A percentile compares a stretch with the other conserved stretches of the same genome.
Conservation (phyloP, 2,113 vertebrate genomes). For the Galbula dea region DNA sequence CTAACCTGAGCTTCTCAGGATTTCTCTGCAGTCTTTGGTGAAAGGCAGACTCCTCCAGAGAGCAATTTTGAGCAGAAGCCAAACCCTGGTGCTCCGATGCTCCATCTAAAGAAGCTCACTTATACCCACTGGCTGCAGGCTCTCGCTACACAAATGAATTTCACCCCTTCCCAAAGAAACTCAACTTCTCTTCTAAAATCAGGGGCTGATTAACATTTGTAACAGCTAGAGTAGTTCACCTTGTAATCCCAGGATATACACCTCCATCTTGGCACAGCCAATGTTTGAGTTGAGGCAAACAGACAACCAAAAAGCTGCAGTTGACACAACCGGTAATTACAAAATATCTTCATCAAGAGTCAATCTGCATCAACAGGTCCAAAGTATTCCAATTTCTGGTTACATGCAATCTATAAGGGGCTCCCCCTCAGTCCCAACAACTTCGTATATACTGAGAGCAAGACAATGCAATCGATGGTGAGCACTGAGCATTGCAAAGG, state of each 20-base stretch:
- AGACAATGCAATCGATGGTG: neutral
- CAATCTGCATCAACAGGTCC: neutral
- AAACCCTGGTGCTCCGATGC: neutral
- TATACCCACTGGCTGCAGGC: neutral
- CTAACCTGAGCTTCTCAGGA: neutral
- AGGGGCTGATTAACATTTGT: neutral
- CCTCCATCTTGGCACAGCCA: neutral
- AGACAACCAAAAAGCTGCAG: neutral
- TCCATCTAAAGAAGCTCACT: neutral
- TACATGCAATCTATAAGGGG: neutral
- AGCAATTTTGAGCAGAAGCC: neutral
- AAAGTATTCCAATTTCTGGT: neutral
- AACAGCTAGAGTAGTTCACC: neutral
- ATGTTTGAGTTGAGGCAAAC: neutral
- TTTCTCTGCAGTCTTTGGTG: neutral
- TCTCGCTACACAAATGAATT: neutral
- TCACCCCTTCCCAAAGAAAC: neutral
- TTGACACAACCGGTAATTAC: neutral
- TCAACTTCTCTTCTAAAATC: neutral
- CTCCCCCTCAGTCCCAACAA: neutral
- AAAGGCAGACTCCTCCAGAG: neutral
- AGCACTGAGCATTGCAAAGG: neutral
- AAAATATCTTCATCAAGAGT: neutral
- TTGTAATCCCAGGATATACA: neutral
- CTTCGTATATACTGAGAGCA: neutral